Evolutionary conservation across 2,888 invertebrate genomes (phyloP).

Genomic region (Drosophila helvetica): DNA sequence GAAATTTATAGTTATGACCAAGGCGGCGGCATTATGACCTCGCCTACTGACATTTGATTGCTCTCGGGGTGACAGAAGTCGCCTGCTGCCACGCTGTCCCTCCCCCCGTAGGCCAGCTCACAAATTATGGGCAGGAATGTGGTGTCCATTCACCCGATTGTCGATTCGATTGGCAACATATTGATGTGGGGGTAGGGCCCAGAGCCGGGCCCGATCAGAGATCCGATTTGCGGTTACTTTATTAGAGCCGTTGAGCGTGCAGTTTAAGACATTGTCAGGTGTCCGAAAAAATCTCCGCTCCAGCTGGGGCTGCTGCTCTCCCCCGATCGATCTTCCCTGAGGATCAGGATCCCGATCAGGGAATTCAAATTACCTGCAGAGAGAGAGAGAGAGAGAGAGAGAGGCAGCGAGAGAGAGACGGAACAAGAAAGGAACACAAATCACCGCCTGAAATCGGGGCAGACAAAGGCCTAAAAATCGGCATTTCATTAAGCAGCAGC

Average conservation of each 20-base stretch:
- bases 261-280: constrained; percentile 23
- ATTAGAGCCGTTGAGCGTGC: constrained; percentile 19
- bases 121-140: constrained; percentile 61
- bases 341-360: neutral
- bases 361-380: constrained; percentile 23
- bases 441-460: constrained; percentile 48
- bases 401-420: no score
- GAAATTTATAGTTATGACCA: constrained; percentile 75
- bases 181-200: constrained; percentile 39
- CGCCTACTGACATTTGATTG: constrained; percentile 68
- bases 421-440: constrained; percentile 13
- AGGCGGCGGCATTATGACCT: constrained; percentile 61
- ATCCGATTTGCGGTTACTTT: constrained; percentile 31
- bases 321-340: neutral
- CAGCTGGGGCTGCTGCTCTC: neutral
- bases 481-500: constrained; percentile 44
- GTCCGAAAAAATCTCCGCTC: constrained; percentile 4
- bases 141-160: constrained; percentile 56
- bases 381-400: neutral
- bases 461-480: constrained; percentile 47
- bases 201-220: constrained; percentile 29
- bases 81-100: constrained; percentile 8
- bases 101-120: constrained; percentile 26
- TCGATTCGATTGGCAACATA: constrained; percentile 23
- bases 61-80: constrained; percentile 57